A percentile compares a stretch with the other conserved stretches of the same genome.
Conservation (phyloP, 2,888 invertebrate genomes). For the Stegophylla sp. region DNA sequence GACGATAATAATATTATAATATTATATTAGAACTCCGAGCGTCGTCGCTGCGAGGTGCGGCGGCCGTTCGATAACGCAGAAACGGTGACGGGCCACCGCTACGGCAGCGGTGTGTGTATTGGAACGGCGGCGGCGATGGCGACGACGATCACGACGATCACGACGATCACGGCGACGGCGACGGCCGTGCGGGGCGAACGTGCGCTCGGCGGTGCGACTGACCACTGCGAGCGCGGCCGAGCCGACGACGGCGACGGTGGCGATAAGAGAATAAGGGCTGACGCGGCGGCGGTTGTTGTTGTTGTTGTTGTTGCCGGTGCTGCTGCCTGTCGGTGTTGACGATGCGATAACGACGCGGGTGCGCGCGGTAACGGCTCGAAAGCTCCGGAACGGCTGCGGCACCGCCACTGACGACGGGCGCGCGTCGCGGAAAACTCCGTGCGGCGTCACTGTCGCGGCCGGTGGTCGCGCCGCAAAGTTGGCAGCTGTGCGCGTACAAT, state of each 20-base stretch:
- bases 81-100: conserved; percentile 2
- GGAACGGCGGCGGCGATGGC: not conserved
- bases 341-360: conserved; percentile 6
- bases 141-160: not conserved
- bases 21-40: conserved; percentile 24
- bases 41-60: conserved; percentile 32
- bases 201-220: conserved; percentile 49
- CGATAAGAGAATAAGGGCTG: too few species aligned
- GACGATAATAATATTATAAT: too few species aligned
- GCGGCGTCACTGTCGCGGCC: too few species aligned
- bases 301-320: conserved; percentile 32
- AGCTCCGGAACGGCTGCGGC: conserved; percentile 54
- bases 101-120: not conserved
- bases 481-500: conserved; percentile 14
- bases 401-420: conserved; percentile 49
- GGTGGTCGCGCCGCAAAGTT: conserved; percentile 41
- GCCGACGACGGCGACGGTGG: conserved; percentile 44
- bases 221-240: conserved; percentile 40
- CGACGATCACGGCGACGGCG: conserved; percentile 16
- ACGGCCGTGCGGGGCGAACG: conserved; percentile 53
- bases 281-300: conserved; percentile 4
- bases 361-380: conserved; percentile 39
- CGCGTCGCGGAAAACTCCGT: too few species aligned
- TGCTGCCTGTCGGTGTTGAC: conserved; percentile 17
- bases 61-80: conserved; percentile 44